Conservation (phyloP, 2,888 invertebrate species). For the Morpho helenor region DNA sequence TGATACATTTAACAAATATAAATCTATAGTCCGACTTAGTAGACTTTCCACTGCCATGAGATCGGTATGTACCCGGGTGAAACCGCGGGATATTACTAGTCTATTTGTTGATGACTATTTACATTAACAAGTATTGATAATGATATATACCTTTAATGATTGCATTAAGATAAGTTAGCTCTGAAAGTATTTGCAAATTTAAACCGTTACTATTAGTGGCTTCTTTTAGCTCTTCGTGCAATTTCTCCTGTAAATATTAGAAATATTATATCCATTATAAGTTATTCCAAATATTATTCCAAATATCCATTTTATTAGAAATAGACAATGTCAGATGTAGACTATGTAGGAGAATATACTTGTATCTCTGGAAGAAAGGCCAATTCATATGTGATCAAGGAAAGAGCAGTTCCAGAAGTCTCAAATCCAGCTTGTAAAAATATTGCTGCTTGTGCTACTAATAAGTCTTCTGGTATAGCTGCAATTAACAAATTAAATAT, state of each 20-base stretch:
- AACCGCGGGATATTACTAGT: too few species aligned
- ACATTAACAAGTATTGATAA: neutral
- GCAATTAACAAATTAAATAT: constrained; percentile 1
- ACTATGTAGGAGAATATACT: constrained; percentile 31
- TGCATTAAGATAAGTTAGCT: constrained; percentile 37
- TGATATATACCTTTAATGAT: constrained; percentile 43
- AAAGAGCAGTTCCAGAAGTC: constrained; percentile 38
- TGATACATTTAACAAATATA: too few species aligned
- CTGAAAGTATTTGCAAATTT: constrained; percentile 29
- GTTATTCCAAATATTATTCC: too few species aligned
- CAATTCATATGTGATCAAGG: constrained; percentile 41
- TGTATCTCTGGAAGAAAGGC: constrained; percentile 42
- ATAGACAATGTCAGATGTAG: too few species aligned
- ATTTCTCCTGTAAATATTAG: constrained; percentile 33
- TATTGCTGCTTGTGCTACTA: constrained; percentile 52
- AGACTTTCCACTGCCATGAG: too few species aligned
- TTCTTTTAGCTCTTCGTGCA: constrained; percentile 39
- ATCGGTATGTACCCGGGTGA: too few species aligned
- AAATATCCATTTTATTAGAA: neutral
- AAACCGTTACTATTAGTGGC: constrained; percentile 33
- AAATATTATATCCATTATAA: too few species aligned
- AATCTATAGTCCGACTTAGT: too few species aligned
- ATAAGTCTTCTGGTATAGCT: constrained; percentile 36
- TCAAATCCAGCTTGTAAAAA: constrained; percentile 59
- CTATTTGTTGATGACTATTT: too few species aligned